Conservation (phyloP, 2,797 vertebrate genomes). For the Hozukius guyotensis region DNA sequence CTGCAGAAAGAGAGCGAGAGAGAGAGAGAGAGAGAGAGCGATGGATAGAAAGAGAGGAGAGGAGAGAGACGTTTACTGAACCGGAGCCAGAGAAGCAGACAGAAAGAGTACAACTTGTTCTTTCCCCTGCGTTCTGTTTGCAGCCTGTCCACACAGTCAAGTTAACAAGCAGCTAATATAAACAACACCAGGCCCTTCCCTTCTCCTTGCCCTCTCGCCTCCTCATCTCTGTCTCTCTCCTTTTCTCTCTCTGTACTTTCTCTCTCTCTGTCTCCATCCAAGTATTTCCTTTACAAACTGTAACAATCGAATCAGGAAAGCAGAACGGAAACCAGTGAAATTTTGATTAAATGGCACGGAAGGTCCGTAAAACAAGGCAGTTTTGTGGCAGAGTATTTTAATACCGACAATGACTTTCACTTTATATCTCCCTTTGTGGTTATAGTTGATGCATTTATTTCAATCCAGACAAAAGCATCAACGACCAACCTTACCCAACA, state of each 20-base stretch:
- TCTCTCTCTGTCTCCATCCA: slow-evolving; percentile 10
- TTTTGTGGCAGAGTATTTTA: not conserved
- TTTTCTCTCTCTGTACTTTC: not conserved
- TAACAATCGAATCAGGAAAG: slow-evolving; percentile 31
- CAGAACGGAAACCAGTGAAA: not conserved
- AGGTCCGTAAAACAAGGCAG: not conserved
- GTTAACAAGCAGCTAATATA: slow-evolving; percentile 75
- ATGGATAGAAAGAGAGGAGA: slow-evolving; percentile 31
- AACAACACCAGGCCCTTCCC: slow-evolving; percentile 56
- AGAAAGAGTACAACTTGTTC: slow-evolving; percentile 76
- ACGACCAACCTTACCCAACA: not conserved
- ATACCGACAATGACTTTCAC: not conserved
- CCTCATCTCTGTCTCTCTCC: not conserved
- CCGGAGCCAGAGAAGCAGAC: slow-evolving; percentile 57
- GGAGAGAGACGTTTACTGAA: slow-evolving; percentile 58
- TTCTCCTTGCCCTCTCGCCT: slow-evolving; percentile 4
- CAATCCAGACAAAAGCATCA: not conserved
- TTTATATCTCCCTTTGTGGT: not conserved
- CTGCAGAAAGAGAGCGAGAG: slow-evolving; percentile 27
- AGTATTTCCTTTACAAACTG: slow-evolving; percentile 14
- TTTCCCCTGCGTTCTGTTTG: slow-evolving; percentile 68
- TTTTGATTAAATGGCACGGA: not conserved
- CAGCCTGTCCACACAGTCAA: slow-evolving; percentile 62
- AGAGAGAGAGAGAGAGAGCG: slow-evolving; percentile 20
- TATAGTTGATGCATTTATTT: not conserved